Evolutionary conservation across 2,797 vertebrate species (phyloP), one percentile per base, ranked within the genome.

Genomic region (Anguilla marmorata): DNA sequence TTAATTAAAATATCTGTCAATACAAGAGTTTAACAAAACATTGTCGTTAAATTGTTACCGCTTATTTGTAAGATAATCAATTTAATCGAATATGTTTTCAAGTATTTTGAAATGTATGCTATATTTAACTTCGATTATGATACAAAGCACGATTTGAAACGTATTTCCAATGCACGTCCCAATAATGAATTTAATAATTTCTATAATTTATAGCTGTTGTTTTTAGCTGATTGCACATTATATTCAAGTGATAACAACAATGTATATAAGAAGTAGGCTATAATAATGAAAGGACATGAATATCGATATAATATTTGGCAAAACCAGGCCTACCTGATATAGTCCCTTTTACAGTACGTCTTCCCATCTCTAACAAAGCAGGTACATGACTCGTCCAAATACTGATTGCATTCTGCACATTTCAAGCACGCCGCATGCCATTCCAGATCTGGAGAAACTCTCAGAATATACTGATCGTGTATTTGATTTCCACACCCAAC

Each of bases 401-500:
- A 98, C 95, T 98, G 98, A 93, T 96, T 98, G 94, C 98, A 98
- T 92, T 98, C 98, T 69, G 97, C 98, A 93, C 98, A 99, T 93
- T 99, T 99, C 92, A 99, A 96, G 93, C 98, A 99, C 80, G 98
- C 97, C 1, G 98, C 98, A 94, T 99, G 98, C 98, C 98, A 99
- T 95, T 99, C 98, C 95, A 99, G 95, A 95, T 99, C 98, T 93
- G 98, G 98, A 88, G 98, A 98, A 92, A 99, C 98, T 93, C 98
- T 95, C 92, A 99, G 96, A 93, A 99, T 99, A 93, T 97, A 99
- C 95, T 98, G 98, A 94, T 99, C 98, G 94, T 98, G 98, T 95
- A 98, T 99, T 93, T 99, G 98, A 95, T 98, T 98, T 94, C 97
- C 97, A 95, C 98, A 99, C 93, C 98, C 98, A 93, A 99, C 98